Evolutionary conservation across 2,797 vertebrate species (phyloP), one percentile per base, ranked within the genome.

Genomic region (Falco biarmicus): DNA sequence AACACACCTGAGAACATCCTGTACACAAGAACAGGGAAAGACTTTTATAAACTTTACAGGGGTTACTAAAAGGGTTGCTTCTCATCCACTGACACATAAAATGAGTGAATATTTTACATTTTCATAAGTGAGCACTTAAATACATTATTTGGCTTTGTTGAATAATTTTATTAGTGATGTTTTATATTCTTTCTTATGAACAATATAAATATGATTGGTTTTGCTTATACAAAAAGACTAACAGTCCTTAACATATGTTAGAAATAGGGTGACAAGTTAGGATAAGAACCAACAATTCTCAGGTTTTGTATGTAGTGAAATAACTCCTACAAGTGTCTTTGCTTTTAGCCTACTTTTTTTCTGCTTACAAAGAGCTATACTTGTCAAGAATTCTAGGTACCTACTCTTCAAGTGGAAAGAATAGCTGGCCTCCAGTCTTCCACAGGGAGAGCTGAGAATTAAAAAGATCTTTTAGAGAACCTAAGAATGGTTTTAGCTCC

Each of bases 371-470:
- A 93, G 77, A 81, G 81, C 60, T 93, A 78, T 32, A 73, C 69
- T 92, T 90, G 66, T 92, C 92, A 92, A 84, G 84, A 80, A 87
- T 70, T 90, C 66, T 87, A 92, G 74, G 83, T 94, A 76, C 47
- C 63, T 91, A 22, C 70, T 86, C 70, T 60, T 90, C 65, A 69
- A 90, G 57, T 59, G 31, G 63, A 79, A 93, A 90, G 87, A 96
- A 93, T 88, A 93, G 66, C 77, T 91, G 83, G 69, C 73, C 80
- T 90, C 73, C 60, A 91, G 53, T 48, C 91, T 90, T 85, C 76
- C 91, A 90, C 86, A 82, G 85, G 59, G 90, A 94, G 59, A 89
- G 76, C 43, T 59, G 87, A 90, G 70, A 96, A 93, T 80, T 80
- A 60, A 41, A 95, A 95, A 93, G 89, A 84, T 79, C 86, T 87